phyloP scores from a whole-genome alignment of 2,113 vertebrate species.

The Chelonoidis abingdonii region DNA sequence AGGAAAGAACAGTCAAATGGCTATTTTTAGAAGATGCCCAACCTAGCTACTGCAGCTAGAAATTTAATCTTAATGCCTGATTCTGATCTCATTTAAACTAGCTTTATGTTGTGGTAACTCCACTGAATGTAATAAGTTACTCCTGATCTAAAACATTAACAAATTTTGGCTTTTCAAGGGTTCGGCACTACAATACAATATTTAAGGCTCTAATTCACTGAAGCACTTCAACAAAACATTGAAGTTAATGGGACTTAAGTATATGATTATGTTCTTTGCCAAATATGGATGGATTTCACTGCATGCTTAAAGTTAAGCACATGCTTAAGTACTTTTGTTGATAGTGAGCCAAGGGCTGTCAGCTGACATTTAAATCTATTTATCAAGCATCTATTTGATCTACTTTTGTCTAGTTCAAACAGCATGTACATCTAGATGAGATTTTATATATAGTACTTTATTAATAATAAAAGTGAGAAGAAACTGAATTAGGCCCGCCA shows the following conservation, averaged over 20 bases:
- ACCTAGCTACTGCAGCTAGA: not conserved
- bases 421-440: not conserved
- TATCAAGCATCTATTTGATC: not conserved
- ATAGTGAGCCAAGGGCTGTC: not conserved
- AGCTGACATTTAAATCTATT: not conserved
- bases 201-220: not conserved
- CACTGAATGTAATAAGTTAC: not conserved
- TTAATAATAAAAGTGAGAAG: not conserved
- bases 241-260: not conserved
- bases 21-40: not conserved
- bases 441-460: not conserved
- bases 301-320: fast-evolving
- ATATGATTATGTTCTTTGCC: not conserved
- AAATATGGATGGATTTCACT: not conserved
- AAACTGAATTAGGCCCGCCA: not conserved
- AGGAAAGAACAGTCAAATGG: not conserved
- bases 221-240: not conserved
- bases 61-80: not conserved
- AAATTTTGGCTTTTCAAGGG: not conserved
- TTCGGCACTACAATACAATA: not conserved
- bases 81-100: not conserved
- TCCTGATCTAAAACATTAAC: not conserved
- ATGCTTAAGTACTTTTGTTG: not conserved
- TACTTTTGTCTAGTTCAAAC: not conserved
- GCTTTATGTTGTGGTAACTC: not conserved